Base-by-base conservation (phyloP, 1,140 invertebrate genomes). In the Orussus abietinus region DNA sequence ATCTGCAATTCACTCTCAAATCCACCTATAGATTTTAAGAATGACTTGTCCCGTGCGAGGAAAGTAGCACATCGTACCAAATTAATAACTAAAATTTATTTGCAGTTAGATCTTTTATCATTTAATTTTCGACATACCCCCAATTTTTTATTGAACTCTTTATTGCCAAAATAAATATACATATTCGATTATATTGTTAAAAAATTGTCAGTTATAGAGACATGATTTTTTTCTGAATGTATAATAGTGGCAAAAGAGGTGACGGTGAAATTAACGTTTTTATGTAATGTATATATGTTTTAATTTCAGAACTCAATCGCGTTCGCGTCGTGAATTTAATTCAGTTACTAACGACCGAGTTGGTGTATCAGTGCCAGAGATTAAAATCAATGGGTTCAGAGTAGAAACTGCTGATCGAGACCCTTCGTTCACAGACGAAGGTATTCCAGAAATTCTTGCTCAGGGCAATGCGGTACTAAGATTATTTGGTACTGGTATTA, bases 401-500 rank as follows among this genome's bases (percentile, higher is more conserved):
- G 61, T 86, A 13, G 84, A 86, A 42, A 66, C 57, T 7, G 72
- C 78, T 0, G 69, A 76, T 9, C 84, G 82, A 50, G 77, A 80
- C 14, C 75, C 78, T 0, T 69, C 69, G 29, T 79, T 79, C 28
- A 73, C 77, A 1, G 79, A 82, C 1, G 67, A 76, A 10, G 85
- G 85, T 1, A 71, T 88, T 21, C 84, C 85, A 0, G 76, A 76
- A 43, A 75, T 90, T 26, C 53, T 86, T 42, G 77, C 80, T 4
- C 76, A 77, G 7, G 69, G 62, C 0, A 62, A 66, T 12, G 73
- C 82, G 25, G 74, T 73, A 4, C 62, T 91, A 18, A 79, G 88
- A 19, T 45, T 92, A n/a, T 92, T 90, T 63, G 89, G 88, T 1
- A 62, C 62, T 17, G 82, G 82, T 11, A 74, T 91, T 31, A 81